Evolutionary conservation across 92 coral and sea anemone species (phyloP), one percentile per base, ranked within the genome.

Genomic region (Diadumene lineata): DNA sequence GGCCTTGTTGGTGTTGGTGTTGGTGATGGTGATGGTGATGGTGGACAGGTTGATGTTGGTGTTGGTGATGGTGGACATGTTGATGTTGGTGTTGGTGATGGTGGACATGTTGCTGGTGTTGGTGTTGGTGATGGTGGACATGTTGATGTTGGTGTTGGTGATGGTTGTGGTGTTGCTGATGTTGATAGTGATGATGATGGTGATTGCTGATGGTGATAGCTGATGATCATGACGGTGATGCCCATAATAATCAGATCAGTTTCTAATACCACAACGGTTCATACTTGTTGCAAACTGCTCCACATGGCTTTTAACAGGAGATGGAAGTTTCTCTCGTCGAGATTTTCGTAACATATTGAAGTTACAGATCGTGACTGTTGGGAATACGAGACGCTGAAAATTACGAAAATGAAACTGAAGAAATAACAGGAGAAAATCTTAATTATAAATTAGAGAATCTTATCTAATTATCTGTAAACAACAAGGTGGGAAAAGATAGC

Each of bases 291-390:
- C n/a, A 51, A 19, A 64, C 17, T 75, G 32, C 34, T 63, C 69
- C 16, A 75, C 22, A 11, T 27, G n/a, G 8, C 7, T 27, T 33
- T 31, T 38, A 1, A 50, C 34, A 11, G 62, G 16, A 21, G 21
- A 8, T 0, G 81, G 69, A 46, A 75, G 29, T 11, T 32, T 30
- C 19, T 31, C 1, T 13, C 64, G 58, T 7, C n/a, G 31, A 28
- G 81, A 75, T 51, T 75, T 75, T 11, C 87, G 87, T 24, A 76
- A 50, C 43, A 69, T 81, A 69, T 83, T 83, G 33, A 76, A 74
- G 62, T 83, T 83, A 33, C 87, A 83, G 18, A 83, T 23, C 6
- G 83, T 77, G 18, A 83, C 74, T 0, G 73, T 68, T 4, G 87
- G 87, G 25, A 83, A 83, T 11, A 46, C 60, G 22, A 76, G 75